Conservation (phyloP, 2,888 invertebrate species). For the Oscheius sp. region DNA sequence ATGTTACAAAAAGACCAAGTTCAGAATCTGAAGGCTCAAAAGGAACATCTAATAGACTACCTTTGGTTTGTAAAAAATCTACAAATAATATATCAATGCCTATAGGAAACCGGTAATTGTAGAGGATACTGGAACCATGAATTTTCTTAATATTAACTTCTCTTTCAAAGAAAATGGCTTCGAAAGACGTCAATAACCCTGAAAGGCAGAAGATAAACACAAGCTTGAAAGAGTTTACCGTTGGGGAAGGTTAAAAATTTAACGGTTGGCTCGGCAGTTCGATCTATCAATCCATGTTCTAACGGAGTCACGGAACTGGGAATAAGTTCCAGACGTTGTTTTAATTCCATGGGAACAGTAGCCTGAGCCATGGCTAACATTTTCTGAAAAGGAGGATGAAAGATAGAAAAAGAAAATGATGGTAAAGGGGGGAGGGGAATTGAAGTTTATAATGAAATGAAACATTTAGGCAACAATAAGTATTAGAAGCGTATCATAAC, state of each 20-base stretch:
- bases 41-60: no score
- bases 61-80: neutral
- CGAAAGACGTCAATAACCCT: no score
- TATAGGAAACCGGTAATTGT: neutral
- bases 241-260: constrained; percentile 5
- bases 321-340: neutral
- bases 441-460: no score
- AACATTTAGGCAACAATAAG: no score
- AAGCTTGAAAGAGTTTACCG: no score
- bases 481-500: no score
- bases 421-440: no score
- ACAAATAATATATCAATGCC: neutral
- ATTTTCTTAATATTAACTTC: no score
- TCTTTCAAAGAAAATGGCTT: no score
- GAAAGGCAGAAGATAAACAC: no score
- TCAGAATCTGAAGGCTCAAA: neutral
- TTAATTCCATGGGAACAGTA: neutral
- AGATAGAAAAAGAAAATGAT: neutral
- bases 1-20: constrained; percentile 6
- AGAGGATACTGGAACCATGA: no score
- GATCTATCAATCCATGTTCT: neutral
- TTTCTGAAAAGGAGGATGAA: neutral
- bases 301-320: neutral
- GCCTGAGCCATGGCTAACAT: constrained; percentile 5
- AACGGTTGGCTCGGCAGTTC: neutral